Conservation (phyloP, 1,140 invertebrate species). For the Cherax quadricarinatus region DNA sequence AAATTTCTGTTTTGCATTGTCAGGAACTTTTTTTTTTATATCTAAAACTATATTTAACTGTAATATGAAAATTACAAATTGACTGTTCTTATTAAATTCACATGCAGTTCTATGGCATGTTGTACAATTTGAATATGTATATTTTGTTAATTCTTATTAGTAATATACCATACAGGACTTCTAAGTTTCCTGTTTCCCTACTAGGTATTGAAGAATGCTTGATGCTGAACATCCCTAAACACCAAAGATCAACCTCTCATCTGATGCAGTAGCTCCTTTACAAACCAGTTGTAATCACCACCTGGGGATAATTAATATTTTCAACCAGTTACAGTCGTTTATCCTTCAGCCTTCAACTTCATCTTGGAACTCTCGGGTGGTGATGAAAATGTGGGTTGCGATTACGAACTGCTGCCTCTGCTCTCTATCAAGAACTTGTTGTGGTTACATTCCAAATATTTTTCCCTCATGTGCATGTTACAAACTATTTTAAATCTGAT, state of each 20-base stretch:
- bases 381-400: constrained; percentile 1
- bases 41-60: no score
- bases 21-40: no score
- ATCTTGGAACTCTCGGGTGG: not conserved
- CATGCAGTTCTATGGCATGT: not conserved
- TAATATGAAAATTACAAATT: no score
- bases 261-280: not conserved
- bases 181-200: constrained; percentile 5
- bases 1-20: no score
- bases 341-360: constrained; percentile 12
- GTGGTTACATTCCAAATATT: constrained; percentile 70
- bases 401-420: constrained; percentile 21
- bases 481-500: constrained; percentile 58
- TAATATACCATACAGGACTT: not conserved
- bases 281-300: constrained; percentile 6
- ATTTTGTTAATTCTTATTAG: not conserved
- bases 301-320: not conserved
- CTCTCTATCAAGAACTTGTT: constrained; percentile 67
- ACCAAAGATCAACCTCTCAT: constrained; percentile 54
- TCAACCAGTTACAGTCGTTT: not conserved
- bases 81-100: not conserved
- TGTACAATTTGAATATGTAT: not conserved
- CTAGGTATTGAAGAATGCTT: constrained; percentile 41
- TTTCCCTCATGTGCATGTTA: constrained; percentile 66
- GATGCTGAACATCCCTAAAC: constrained; percentile 21